phyloP scores from a whole-genome alignment of 2,113 vertebrate genomes.

The Andinoacara biseriatus region DNA sequence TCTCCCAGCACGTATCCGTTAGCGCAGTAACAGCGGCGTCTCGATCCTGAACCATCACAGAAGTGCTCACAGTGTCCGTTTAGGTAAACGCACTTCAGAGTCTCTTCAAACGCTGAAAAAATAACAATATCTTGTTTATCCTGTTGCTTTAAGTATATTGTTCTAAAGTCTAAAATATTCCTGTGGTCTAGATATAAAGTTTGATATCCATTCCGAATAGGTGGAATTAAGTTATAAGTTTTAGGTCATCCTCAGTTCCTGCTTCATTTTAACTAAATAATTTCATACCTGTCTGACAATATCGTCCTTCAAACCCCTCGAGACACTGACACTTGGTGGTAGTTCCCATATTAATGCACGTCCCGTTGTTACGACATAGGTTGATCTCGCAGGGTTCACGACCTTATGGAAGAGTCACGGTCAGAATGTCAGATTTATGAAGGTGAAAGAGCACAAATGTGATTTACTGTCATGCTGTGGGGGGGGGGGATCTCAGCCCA shows the following conservation, averaged over 20 bases:
- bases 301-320: slow-evolving; percentile 66
- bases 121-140: background rate
- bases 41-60: slow-evolving; percentile 75
- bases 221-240: no score
- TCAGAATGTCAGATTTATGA: background rate
- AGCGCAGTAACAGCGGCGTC: slow-evolving; percentile 81
- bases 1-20: slow-evolving; percentile 79
- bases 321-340: slow-evolving; percentile 65
- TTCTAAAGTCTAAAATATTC: background rate
- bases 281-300: slow-evolving; percentile 65
- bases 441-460: background rate
- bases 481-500: no score
- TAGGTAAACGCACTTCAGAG: slow-evolving; percentile 81
- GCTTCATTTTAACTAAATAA: background rate
- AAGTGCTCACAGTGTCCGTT: slow-evolving; percentile 90
- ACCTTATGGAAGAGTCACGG: slow-evolving; percentile 18
- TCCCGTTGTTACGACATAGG: slow-evolving; percentile 72
- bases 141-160: background rate
- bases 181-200: background rate
- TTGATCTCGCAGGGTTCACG: slow-evolving; percentile 62
- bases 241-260: no score
- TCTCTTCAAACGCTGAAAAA: slow-evolving; percentile 72
- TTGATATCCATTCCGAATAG: no score
- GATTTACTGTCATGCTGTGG: no score
- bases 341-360: slow-evolving; percentile 41